Conservation (phyloP, 2,888 invertebrate species). For the Ichneumon xanthorius region DNA sequence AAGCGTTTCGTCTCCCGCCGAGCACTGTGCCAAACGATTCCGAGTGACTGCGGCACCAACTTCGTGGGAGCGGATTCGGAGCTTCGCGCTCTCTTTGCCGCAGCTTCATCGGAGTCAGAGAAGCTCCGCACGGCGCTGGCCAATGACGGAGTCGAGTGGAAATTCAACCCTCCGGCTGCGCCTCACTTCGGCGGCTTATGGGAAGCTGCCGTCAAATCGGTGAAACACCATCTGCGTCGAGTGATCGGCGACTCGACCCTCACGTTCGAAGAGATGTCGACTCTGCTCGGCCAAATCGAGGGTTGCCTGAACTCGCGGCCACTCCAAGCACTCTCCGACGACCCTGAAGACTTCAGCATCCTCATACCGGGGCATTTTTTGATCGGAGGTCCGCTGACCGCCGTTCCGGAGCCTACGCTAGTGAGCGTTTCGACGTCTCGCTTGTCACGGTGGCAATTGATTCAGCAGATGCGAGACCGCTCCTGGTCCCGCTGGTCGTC, state of each 20-base stretch:
- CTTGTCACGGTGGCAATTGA: too few species aligned
- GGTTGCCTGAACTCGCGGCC: constrained; percentile 2
- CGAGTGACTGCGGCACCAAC: constrained; percentile 41
- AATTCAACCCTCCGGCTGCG: constrained; percentile 29
- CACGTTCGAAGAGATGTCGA: constrained; percentile 12
- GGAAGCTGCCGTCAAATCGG: constrained; percentile 22
- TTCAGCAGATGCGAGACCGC: too few species aligned
- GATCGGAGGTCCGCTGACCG: too few species aligned
- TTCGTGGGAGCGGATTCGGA: constrained; percentile 40
- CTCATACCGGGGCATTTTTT: constrained; percentile 64
- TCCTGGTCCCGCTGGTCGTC: too few species aligned
- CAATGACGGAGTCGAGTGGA: not conserved
- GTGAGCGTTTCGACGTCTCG: too few species aligned
- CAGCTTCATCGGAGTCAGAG: too few species aligned
- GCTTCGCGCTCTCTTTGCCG: not conserved
- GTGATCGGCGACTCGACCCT: not conserved
- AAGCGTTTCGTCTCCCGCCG: constrained; percentile 21
- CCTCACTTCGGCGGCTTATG: constrained; percentile 24
- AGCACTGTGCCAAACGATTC: constrained; percentile 10
- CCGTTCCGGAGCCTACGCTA: too few species aligned
- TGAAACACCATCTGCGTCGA: not conserved
- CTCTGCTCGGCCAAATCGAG: constrained; percentile 10
- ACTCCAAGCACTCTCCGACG: constrained; percentile 52
- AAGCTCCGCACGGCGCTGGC: not conserved
- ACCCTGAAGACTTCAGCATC: constrained; percentile 64